These are phyloP conservation scores for Pseudonaja textilis DNA, from an alignment of 2,113 vertebrate genomes.

Conservation along the genomic window DNA sequence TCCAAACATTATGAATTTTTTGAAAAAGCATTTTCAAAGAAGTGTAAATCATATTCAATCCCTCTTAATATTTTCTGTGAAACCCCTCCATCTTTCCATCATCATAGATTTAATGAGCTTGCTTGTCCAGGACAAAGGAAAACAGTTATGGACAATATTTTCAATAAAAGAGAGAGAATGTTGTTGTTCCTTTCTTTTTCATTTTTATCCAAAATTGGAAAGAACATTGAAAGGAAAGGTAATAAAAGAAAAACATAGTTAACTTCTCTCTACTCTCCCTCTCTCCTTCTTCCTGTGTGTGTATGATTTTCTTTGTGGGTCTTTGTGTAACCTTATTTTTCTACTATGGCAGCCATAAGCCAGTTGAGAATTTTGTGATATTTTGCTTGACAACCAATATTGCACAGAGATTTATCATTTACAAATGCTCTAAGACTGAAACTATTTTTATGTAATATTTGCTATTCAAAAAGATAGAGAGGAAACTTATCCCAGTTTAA, in stretches of 20 bases:
- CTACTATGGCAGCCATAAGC: background rate
- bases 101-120: constrained; percentile 18
- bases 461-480: background rate
- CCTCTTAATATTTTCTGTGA: constrained; percentile 48
- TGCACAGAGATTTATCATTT: constrained; percentile 5
- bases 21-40: constrained; percentile 44
- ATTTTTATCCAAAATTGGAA: background rate
- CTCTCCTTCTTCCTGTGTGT: background rate
- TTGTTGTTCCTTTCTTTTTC: background rate
- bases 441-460: background rate
- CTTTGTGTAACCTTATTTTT: background rate
- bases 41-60: constrained; percentile 37
- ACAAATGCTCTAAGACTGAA: background rate
- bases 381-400: background rate
- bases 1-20: constrained; percentile 40
- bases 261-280: background rate
- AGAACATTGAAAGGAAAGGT: background rate
- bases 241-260: constrained; percentile 2
- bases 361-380: background rate
- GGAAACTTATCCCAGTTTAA: background rate
- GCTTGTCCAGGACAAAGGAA: constrained; percentile 30
- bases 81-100: constrained; percentile 32
- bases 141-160: constrained; percentile 6
- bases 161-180: constrained; percentile 12
- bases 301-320: background rate